Base-by-base conservation (phyloP, 2,113 vertebrate species). In the Zosterops lateralis region DNA sequence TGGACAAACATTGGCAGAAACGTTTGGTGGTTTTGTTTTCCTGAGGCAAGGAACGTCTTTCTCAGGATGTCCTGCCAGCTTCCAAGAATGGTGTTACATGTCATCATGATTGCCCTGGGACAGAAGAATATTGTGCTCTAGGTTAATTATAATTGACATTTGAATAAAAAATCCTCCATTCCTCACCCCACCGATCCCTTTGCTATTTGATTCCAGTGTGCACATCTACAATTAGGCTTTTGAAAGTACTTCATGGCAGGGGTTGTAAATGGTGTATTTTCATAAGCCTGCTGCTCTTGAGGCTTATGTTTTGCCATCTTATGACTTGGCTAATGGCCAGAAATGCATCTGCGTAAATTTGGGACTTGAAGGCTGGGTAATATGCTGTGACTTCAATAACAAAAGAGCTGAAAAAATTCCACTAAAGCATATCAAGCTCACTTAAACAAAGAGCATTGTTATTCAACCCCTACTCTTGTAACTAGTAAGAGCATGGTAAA, bases 261-360 rank as follows among this genome's bases (percentile, higher is more conserved):
- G 57, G 36, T 77, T 86, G 86, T 57, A 86, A 93, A 88, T 47
- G 71, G 67, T 74, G 3, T 77, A 88, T 90, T 93, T 95, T 92
- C 79, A 84, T 71, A 87, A 89, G 84, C 81, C 82, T 87, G 73
- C 76, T 95, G 91, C 58, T 95, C 84, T 89, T 4, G 12, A 74
- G 62, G 64, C 64, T 87, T 82, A 50, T 91, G 91, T 86, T 96
- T 92, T 96, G 78, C 85, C 87, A 83, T 73, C 73, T 87, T 84
- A 84, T 61, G 82, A 81, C 74, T 92, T 86, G 87, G 84, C 71
- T 84, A 4, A 3, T n/a, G 58, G 79, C 68, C 18, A 4, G 65
- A 54, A 89, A 82, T 56, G 65, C 78, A 90, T 89, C 60, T 91
- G 78, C 0, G 1, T 92, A 88, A 85, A 92, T 94, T 38, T 68